Base-by-base conservation (phyloP, 2,888 invertebrate species). In the Sesamia inferens region DNA sequence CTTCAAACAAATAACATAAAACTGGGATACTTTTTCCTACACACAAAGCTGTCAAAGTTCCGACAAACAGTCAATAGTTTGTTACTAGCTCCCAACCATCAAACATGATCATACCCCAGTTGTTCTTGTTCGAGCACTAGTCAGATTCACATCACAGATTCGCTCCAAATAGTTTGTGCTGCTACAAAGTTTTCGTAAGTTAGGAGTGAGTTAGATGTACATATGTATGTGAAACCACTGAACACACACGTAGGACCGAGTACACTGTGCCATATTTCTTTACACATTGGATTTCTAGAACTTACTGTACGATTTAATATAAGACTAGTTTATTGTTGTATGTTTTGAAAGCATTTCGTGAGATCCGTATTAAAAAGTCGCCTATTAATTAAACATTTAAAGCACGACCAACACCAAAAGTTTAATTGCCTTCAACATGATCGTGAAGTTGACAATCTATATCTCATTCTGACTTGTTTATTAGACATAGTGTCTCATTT, bases 41-140 rank as follows among this genome's bases (percentile, higher is more conserved):
- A n/a, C 57, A 39, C 39, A 54, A 54, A 48, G 5, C 55, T 54
- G 42, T 14, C 14, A 19, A 72, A 82, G 13, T 61, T 42, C 16
- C 19, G 11, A 22, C 24, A 22, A 48, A 71, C 13, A 58, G 14
- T 63, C 57, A 69, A 47, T 51, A 69, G 63, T 67, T 67, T 55
- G 31, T 57, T 19, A 39, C 44, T 31, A 63, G 55, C 68, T 55
- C 31, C 54, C 31, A 48, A 31, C 73, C 51, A 66, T 83, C 74
- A 74, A 74, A 80, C 80, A 74, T 59, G 64, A 79, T 80, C 80
- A 80, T 67, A 69, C 66, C 68, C 58, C 47, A 69, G 59, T 80
- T 68, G 63, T 83, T 64, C 74, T 69, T 64, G 63, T 64, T 82
- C 54, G n/a, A 78, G 72, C 11, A 63, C 74, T 22, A 79, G 66